Evolutionary conservation across 2,797 vertebrate genomes (phyloP), one percentile per base, ranked within the genome.

Genomic region (Arrhamphus sclerolepis): DNA sequence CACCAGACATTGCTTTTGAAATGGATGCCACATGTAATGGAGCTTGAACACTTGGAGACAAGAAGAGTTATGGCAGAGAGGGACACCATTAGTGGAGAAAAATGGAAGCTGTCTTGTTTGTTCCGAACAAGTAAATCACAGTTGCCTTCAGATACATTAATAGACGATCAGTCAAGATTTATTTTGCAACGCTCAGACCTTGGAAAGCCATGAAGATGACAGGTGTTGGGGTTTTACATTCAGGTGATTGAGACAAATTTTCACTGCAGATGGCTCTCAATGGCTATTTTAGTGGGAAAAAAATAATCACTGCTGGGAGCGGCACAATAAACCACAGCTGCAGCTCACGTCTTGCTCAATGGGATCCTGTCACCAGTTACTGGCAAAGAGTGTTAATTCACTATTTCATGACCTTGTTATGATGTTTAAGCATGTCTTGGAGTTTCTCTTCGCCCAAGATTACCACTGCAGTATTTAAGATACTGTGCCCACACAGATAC

Each of bases 141-240:
- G 75, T 81, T 63, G 76, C 81, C 86, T 91, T 87, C 79, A 60
- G 68, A 62, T 70, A 34, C 77, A 77, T 88, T 89, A 91, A 91
- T 81, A 88, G 88, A 69, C 57, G 67, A 91, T 91, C 87, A 72
- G 89, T 91, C 89, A 91, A 41, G 77, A 77, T 82, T 87, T 86
- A 79, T 77, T 86, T 62, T 82, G 84, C 42, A n/a, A 52, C 46
- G n/a, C 78, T 71, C 72, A 70, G 83, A 80, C 84, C 87, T 83
- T 77, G 80, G 70, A 57, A 70, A 75, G 75, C 64, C 62, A 56
- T 6, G 24, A n/a, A 20, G 62, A 73, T 51, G 70, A 72, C 52
- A 77, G 73, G 65, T 65, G 65, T 56, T 64, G 50, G 13, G 59
- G 7, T 78, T 75, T 78, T 62, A 77, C 62, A 62, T 47, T 10